Conservation (phyloP, 2,797 vertebrate species). For the Ambastaia sidthimunki region DNA sequence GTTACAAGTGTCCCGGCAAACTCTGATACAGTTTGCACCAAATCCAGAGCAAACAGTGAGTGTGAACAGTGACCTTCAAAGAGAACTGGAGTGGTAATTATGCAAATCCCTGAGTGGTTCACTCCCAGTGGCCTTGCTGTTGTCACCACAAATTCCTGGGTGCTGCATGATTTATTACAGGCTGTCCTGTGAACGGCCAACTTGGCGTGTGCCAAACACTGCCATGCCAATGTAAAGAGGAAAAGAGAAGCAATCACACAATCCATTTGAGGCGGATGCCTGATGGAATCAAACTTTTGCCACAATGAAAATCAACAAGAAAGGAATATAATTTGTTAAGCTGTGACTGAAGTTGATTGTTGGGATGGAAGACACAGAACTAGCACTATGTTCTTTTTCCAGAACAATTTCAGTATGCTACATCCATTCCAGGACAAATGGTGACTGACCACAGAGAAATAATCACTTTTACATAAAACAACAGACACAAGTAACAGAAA, state of each 20-base stretch:
- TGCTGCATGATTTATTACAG: conserved; percentile 14
- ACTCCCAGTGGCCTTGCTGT: conserved; percentile 24
- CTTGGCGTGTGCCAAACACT: not conserved
- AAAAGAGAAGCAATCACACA: not conserved
- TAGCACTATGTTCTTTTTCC: not conserved
- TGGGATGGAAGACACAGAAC: not conserved
- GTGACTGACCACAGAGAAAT: not conserved
- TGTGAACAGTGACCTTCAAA: not conserved
- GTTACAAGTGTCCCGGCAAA: not conserved
- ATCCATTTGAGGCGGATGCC: not conserved
- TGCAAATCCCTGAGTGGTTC: conserved; percentile 31
- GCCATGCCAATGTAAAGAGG: conserved; percentile 1
- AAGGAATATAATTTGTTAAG: not conserved
- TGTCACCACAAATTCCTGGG: not conserved
- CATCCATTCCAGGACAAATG: no score
- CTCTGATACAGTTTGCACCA: not conserved
- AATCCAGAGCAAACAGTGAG: conserved; percentile 8
- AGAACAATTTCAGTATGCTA: no score
- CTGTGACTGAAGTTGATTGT: not conserved
- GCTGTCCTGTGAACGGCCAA: not conserved
- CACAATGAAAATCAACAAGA: not conserved
- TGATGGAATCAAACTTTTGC: no score
- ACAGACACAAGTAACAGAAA: not conserved
- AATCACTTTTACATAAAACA: not conserved
- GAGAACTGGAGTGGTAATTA: conserved; percentile 19